phyloP scores from a whole-genome alignment of 2,113 vertebrate species.

The Cercopithecus mona region DNA sequence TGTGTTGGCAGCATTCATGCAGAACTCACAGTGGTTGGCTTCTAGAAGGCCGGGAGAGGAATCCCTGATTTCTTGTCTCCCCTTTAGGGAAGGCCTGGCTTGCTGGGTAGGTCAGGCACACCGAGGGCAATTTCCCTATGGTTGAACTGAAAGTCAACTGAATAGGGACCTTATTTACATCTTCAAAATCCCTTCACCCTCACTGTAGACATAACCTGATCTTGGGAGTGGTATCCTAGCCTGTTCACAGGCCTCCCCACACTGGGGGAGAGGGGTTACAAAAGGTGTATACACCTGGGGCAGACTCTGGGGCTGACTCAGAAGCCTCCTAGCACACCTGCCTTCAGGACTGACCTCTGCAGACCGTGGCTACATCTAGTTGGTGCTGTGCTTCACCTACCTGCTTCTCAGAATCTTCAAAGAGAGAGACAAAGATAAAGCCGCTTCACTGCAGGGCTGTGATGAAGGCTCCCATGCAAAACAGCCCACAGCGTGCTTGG shows the following conservation, averaged over 20 bases:
- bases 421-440: not conserved
- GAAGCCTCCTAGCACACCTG: not conserved
- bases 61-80: too few species aligned
- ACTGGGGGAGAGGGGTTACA: rapidly evolving
- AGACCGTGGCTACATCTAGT: rapidly evolving
- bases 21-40: too few species aligned
- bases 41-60: not conserved
- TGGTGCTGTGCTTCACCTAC: rapidly evolving
- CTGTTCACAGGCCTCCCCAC: too few species aligned
- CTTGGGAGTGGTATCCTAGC: not conserved
- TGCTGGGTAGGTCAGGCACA: not conserved
- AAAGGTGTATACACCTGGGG: rapidly evolving
- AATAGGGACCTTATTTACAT: too few species aligned
- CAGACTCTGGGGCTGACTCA: rapidly evolving
- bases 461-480: rapidly evolving
- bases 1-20: not conserved
- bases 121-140: too few species aligned
- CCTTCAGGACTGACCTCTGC: not conserved
- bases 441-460: rapidly evolving
- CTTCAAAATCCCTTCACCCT: not conserved
- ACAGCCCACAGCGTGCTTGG: rapidly evolving
- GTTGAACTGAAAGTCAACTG: not conserved
- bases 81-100: not conserved
- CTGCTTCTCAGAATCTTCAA: not conserved
- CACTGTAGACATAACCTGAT: not conserved